Evolutionary conservation across 1,140 invertebrate genomes (phyloP).

Genomic region (Limonius californicus): DNA sequence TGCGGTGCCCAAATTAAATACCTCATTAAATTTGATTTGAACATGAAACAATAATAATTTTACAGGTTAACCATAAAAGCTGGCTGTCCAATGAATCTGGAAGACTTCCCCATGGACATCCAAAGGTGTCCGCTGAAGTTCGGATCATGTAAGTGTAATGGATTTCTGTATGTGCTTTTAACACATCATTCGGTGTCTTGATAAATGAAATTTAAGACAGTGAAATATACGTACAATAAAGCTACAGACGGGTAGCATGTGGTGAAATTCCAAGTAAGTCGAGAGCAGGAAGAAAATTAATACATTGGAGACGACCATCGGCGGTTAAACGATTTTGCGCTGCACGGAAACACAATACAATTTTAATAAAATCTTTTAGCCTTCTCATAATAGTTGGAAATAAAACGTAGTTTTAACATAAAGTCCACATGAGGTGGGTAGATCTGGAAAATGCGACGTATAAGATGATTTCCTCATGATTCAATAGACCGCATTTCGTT

Average conservation of each 20-base stretch:
- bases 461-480: slow-evolving; percentile 3
- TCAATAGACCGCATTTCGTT: neutral
- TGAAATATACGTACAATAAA: no score
- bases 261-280: neutral
- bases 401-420: neutral
- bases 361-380: no score
- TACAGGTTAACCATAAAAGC: slow-evolving; percentile 84
- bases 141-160: slow-evolving; percentile 78
- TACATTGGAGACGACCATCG: no score
- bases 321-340: no score
- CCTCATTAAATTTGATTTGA: no score
- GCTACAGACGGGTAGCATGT: neutral
- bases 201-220: no score
- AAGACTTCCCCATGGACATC: slow-evolving; percentile 89
- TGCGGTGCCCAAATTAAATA: no score
- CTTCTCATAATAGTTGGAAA: no score
- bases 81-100: slow-evolving; percentile 87
- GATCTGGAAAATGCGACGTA: neutral
- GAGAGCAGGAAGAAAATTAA: neutral
- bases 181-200: no score
- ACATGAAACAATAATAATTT: neutral
- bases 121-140: slow-evolving; percentile 82
- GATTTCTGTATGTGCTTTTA: neutral
- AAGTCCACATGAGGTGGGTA: neutral
- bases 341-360: no score